Conservation (phyloP, 1,140 invertebrate genomes). For the Sycophaga agraensis region DNA sequence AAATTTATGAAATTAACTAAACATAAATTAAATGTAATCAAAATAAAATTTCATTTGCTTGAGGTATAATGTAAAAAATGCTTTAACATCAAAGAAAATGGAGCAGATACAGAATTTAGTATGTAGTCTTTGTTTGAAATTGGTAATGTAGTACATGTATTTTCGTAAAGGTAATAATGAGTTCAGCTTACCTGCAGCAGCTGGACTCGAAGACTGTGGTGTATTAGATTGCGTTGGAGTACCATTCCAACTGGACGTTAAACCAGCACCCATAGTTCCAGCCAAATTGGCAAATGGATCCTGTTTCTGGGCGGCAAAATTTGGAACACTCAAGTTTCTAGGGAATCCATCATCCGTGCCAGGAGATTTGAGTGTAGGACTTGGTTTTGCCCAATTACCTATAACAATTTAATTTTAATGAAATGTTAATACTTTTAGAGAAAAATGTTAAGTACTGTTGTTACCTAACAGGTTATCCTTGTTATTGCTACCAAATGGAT, state of each 20-base stretch:
- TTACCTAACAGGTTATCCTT: conserved; percentile 41
- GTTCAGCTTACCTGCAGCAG: conserved; percentile 34
- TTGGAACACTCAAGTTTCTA: conserved; percentile 63
- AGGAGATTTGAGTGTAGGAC: conserved; percentile 33
- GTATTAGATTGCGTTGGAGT: conserved; percentile 50
- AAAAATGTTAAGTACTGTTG: neutral
- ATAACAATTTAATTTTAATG: conserved; percentile 16
- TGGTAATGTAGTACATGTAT: too few species aligned
- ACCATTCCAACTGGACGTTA: conserved; percentile 53
- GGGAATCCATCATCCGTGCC: conserved; percentile 55
- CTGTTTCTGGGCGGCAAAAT: conserved; percentile 54
- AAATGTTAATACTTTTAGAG: too few species aligned
- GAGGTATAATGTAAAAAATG: too few species aligned
- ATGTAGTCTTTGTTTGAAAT: too few species aligned
- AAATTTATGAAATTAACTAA: too few species aligned
- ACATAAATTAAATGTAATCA: too few species aligned
- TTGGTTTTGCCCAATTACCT: conserved; percentile 37
- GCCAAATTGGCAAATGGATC: conserved; percentile 63
- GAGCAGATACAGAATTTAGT: too few species aligned
- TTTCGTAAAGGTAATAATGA: too few species aligned
- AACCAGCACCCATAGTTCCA: conserved; percentile 46
- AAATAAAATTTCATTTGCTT: too few species aligned
- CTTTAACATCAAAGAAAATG: too few species aligned
- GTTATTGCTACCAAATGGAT: conserved; percentile 41
- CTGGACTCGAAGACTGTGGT: conserved; percentile 53